Base-by-base conservation (phyloP, 2,113 vertebrate genomes). In the Dasyprocta punctata region DNA sequence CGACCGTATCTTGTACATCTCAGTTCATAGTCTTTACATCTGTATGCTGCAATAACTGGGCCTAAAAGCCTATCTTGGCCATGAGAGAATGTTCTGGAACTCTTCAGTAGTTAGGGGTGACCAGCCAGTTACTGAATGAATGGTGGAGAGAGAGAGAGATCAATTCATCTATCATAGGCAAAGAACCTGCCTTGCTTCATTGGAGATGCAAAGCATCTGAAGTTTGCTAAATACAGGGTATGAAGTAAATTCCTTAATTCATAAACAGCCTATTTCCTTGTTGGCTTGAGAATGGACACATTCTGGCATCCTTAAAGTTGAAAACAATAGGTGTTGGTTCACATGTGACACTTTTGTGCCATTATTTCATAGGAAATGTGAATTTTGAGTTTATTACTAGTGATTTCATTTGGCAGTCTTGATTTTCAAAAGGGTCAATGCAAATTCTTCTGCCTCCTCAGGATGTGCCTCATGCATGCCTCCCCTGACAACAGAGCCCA, bases 321-420 rank as follows among this genome's bases (percentile, higher is more conserved):
- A 47, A 96, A 86, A 86, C 73, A 38, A 38, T 58, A 17, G 7
- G 26, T 84, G 19, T 41, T 67, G 58, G 61, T 81, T 95, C 65
- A 58, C 7, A 54, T 83, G 86, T 89, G 30, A 13, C 90, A 87
- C 28, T 90, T 86, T 80, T 67, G 47, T 78, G 36, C 13, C 28
- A 49, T 69, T 77, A 61, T 94, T 95, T 96, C 61, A 47, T 63
- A 81, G 63, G 65, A 96, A 90, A 82, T 97, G 1, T 69, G 41
- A 36, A 7, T 75, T 90, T 95, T 54, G 69, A 90, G 44, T 44
- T 71, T 92, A 52, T 89, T 54, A 33, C 8, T 80, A 17, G 63
- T 80, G 41, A 71, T 94, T 95, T 93, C 30, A 92, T 67, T 94
- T 73, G 94, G 80, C 84, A 86, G 38, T 92, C 94, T 93, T 93